Percentiles rank a stretch among this genome's conserved stretches.
phyloP scores from a whole-genome alignment of 2,797 vertebrate species.

The Notoglanidium macrostoma region DNA sequence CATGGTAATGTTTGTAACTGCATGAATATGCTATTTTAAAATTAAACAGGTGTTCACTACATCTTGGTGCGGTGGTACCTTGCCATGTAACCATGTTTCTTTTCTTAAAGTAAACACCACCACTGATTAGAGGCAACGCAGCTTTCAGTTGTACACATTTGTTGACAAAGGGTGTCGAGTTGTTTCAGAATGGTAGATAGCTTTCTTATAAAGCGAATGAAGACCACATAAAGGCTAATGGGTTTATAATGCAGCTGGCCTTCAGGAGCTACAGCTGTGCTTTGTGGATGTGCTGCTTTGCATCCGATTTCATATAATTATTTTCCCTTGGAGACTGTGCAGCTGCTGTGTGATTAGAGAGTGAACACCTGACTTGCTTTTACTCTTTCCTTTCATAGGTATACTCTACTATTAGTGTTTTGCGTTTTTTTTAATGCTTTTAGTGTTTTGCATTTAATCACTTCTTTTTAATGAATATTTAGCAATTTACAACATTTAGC shows the following conservation, averaged over 20 bases:
- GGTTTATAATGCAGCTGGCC: background rate
- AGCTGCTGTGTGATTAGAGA: background rate
- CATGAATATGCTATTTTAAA: background rate
- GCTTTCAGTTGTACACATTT: constrained; percentile 5
- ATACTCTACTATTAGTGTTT: background rate
- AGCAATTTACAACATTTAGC: background rate
- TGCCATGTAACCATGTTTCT: background rate
- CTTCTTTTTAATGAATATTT: background rate
- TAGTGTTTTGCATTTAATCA: background rate
- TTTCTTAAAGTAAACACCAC: background rate
- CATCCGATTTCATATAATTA: constrained; percentile 14
- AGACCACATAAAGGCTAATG: constrained; percentile 3
- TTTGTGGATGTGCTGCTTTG: background rate
- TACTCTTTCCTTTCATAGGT: background rate
- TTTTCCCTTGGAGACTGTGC: background rate
- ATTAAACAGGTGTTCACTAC: background rate
- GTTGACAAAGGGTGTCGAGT: constrained; percentile 34
- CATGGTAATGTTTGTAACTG: background rate
- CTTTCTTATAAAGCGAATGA: background rate
- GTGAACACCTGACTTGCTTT: background rate
- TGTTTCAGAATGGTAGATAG: background rate
- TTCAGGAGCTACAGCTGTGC: constrained; percentile 5
- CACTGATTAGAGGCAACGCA: constrained; percentile 16
- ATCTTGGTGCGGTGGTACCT: background rate
- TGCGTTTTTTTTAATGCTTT: background rate